A percentile compares a stretch with the other conserved stretches of the same genome.
phyloP scores from a whole-genome alignment of 2,113 vertebrate species.

The Chaetodon auriga region DNA sequence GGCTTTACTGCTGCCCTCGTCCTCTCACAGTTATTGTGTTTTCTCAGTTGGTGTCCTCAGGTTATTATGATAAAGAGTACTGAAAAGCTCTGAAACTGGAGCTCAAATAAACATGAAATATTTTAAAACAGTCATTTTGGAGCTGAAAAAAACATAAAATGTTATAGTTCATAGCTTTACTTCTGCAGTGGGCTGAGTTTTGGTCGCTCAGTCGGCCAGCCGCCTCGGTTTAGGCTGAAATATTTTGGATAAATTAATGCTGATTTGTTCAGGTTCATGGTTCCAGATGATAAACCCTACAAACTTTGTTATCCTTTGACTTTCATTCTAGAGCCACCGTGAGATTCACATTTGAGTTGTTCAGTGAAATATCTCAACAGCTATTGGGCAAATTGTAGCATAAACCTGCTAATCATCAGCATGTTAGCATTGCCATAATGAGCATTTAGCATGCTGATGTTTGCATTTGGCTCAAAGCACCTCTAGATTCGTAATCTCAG shows the following conservation, averaged over 20 bases:
- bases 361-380: no score
- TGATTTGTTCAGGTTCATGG: neutral
- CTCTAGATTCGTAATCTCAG: neutral
- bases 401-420: neutral
- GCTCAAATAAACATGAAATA: neutral
- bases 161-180: neutral
- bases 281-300: neutral
- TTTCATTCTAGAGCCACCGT: neutral
- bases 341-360: neutral
- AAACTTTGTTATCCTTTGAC: neutral
- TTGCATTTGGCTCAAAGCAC: neutral
- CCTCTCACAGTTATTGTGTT: neutral
- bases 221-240: neutral
- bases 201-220: neutral
- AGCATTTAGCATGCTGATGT: neutral
- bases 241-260: neutral
- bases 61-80: neutral
- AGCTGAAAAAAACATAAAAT: neutral
- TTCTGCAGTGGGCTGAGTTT: neutral
- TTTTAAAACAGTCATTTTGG: neutral
- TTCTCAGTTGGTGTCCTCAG: constrained; percentile 3
- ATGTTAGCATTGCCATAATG: neutral
- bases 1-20: neutral
- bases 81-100: neutral
- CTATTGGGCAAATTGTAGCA: no score